Evolutionary conservation across 2,113 vertebrate species (phyloP).

Genomic region (Brachyhypopomus gauderio): DNA sequence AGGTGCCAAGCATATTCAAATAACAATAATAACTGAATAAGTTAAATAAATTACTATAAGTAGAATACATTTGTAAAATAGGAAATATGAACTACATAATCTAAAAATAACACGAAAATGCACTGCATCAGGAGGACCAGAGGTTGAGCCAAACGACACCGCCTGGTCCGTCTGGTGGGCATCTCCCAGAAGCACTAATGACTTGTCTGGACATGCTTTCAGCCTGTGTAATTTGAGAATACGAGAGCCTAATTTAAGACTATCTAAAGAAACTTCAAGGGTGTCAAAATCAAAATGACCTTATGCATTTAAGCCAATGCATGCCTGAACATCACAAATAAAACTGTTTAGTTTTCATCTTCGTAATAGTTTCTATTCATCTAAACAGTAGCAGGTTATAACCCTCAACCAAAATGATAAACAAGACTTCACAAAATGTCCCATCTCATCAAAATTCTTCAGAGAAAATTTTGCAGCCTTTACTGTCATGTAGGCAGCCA

Average conservation of each 20-base stretch:
- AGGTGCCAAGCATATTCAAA: neutral
- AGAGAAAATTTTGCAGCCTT: neutral
- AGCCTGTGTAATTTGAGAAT: neutral
- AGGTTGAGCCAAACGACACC: slow-evolving; percentile 7
- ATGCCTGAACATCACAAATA: neutral
- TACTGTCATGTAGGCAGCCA: too few species aligned
- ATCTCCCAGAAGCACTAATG: neutral
- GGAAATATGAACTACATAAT: neutral
- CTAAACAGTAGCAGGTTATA: too few species aligned
- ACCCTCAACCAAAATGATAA: too few species aligned
- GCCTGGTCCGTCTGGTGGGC: neutral
- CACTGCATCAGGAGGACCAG: neutral
- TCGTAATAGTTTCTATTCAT: too few species aligned
- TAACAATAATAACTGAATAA: too few species aligned
- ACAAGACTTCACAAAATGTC: too few species aligned
- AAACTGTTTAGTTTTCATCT: neutral
- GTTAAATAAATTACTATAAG: neutral
- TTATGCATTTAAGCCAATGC: neutral
- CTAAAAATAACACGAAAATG: neutral
- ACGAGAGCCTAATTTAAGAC: neutral
- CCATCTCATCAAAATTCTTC: neutral
- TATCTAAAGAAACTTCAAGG: slow-evolving; percentile 1
- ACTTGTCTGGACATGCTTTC: slow-evolving; percentile 25
- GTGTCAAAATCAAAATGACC: neutral
- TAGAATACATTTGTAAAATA: neutral